These are phyloP conservation scores for Parnassius mnemosyne DNA, from an alignment of 2,888 invertebrate species.

Conservation along the genomic window DNA sequence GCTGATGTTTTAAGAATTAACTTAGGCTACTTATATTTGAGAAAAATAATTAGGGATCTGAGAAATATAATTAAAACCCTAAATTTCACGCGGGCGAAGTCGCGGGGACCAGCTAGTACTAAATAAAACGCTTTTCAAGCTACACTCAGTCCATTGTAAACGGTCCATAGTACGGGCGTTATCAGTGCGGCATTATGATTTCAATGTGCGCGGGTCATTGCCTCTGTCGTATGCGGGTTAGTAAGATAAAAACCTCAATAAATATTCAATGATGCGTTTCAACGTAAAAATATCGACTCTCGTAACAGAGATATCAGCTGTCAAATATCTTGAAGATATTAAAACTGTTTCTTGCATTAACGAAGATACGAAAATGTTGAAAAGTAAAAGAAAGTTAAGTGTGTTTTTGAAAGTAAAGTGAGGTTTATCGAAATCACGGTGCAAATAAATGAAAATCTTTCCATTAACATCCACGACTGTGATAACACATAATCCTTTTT, in stretches of 20 bases:
- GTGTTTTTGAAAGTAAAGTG: too few relatives aligned
- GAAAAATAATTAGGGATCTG: too few relatives aligned
- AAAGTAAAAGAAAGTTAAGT: too few relatives aligned
- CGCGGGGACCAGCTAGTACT: background rate
- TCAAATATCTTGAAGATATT: constrained; percentile 1
- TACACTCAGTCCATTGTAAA: background rate
- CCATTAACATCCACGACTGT: too few relatives aligned
- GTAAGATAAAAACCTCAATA: constrained; percentile 26
- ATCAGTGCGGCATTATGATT: constrained; percentile 33
- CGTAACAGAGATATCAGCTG: constrained; percentile 2
- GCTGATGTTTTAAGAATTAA: too few relatives aligned
- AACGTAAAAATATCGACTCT: constrained; percentile 13
- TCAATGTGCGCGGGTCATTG: constrained; percentile 35
- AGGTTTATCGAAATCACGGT: too few relatives aligned
- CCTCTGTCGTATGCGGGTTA: constrained; percentile 28
- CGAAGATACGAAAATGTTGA: too few relatives aligned
- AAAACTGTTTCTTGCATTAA: background rate
- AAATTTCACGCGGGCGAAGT: too few relatives aligned
- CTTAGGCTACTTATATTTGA: too few relatives aligned
- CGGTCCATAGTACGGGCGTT: constrained; percentile 25
- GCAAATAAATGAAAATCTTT: too few relatives aligned
- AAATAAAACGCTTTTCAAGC: constrained; percentile 2
- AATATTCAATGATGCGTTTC: constrained; percentile 25
- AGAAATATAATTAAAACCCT: too few relatives aligned
- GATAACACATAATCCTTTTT: too few relatives aligned